Percentiles rank a stretch among this genome's conserved stretches.
Evolutionary conservation across 2,797 vertebrate genomes (phyloP).

Genomic region (Galago senegalensis): DNA sequence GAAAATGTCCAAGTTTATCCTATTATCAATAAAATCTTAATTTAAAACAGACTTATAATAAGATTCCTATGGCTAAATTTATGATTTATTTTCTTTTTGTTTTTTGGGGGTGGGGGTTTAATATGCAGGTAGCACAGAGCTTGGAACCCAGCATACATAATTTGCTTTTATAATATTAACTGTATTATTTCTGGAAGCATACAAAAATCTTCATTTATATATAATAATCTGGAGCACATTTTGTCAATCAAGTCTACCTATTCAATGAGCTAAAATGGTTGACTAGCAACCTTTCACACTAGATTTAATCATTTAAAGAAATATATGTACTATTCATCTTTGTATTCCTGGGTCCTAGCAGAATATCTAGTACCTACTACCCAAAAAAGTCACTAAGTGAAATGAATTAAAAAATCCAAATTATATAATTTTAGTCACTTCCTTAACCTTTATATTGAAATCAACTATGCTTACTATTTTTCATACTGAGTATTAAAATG

Average conservation of each 20-base stretch:
- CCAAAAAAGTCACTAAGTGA: not conserved
- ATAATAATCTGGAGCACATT: not conserved
- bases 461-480: not conserved
- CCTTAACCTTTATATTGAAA: not conserved
- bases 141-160: not conserved
- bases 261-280: not conserved
- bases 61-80: not conserved
- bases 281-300: not conserved
- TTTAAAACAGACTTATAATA: not conserved
- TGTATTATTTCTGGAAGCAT: slow-evolving; percentile 1
- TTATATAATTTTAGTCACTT: not conserved
- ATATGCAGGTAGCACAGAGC: not conserved
- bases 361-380: not conserved
- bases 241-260: slow-evolving; percentile 36
- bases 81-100: not conserved
- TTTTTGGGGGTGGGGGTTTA: no score
- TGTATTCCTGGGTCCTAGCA: not conserved
- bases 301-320: not conserved
- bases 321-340: not conserved
- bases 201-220: slow-evolving; percentile 2
- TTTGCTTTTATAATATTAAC: not conserved
- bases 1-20: slow-evolving; percentile 1
- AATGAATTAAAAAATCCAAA: slow-evolving; percentile 5
- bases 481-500: not conserved
- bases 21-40: not conserved